Conservation (phyloP, 2,113 vertebrate species). For the Lamprologus callipterus region DNA sequence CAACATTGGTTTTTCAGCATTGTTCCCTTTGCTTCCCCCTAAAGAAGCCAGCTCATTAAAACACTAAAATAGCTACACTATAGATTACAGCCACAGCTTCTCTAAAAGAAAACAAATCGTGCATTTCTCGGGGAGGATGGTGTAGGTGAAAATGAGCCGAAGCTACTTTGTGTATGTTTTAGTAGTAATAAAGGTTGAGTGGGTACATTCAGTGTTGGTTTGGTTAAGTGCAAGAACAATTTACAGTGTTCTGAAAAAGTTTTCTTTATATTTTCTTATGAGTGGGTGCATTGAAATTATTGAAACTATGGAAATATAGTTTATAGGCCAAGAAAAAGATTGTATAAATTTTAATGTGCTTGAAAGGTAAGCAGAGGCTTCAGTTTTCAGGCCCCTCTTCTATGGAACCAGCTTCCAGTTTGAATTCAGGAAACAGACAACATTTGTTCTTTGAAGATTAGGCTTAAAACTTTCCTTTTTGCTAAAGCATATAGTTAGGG, state of each 20-base stretch:
- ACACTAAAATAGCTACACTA: neutral
- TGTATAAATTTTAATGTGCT: neutral
- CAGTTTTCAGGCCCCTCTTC: neutral
- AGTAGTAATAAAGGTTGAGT: neutral
- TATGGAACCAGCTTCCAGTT: neutral
- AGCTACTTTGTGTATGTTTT: neutral
- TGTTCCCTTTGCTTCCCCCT: rapidly evolving
- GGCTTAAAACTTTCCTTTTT: neutral
- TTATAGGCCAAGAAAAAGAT: neutral
- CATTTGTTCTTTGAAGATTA: neutral
- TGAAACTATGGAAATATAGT: neutral
- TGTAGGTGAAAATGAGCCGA: neutral
- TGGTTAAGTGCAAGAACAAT: neutral
- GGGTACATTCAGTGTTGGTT: neutral
- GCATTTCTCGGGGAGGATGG: neutral
- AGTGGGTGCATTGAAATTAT: neutral
- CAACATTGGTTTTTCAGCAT: neutral
- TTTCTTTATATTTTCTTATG: neutral
- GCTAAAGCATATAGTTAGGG: neutral
- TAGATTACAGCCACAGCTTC: neutral
- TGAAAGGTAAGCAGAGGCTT: neutral
- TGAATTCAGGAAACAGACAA: rapidly evolving
- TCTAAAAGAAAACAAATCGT: neutral
- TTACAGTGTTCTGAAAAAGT: neutral
- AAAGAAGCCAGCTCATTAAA: neutral